Conservation (phyloP, 2,888 invertebrate species). For the Rhogogaster chlorosoma region DNA sequence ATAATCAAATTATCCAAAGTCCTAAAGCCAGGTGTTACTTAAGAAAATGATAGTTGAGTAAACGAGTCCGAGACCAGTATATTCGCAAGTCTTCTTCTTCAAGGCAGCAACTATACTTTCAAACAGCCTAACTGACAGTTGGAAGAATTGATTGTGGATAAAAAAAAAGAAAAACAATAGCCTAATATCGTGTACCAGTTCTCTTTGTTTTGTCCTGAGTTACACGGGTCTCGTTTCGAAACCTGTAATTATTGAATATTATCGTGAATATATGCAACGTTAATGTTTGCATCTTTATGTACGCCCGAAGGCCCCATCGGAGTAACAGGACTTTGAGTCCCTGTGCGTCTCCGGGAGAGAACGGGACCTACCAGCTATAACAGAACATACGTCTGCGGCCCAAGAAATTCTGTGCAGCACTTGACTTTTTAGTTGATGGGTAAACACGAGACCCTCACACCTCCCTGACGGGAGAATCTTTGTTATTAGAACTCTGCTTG, state of each 20-base stretch:
- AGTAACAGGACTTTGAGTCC: slow-evolving; percentile 68
- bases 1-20: too few relatives aligned
- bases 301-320: slow-evolving; percentile 62
- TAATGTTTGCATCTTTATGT: slow-evolving; percentile 49
- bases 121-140: not conserved
- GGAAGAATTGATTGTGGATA: not conserved
- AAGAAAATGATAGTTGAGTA: not conserved
- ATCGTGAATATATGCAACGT: slow-evolving; percentile 31
- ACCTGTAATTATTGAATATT: slow-evolving; percentile 44
- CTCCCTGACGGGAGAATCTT: not conserved
- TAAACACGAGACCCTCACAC: slow-evolving; percentile 6
- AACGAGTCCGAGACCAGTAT: not conserved
- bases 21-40: not conserved
- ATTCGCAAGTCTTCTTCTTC: not conserved
- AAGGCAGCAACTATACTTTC: not conserved
- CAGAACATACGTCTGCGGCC: not conserved
- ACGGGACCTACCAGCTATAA: slow-evolving; percentile 30
- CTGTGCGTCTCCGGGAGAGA: slow-evolving; percentile 41
- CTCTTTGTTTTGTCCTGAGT: not conserved
- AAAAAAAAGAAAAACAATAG: too few relatives aligned
- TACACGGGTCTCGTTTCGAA: slow-evolving; percentile 30
- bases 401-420: not conserved
- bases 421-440: slow-evolving; percentile 16
- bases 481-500: not conserved
- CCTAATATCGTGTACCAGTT: not conserved